Evolutionary conservation across 2,797 vertebrate species (phyloP), one percentile per base, ranked within the genome.

Genomic region (Fratercula arctica): DNA sequence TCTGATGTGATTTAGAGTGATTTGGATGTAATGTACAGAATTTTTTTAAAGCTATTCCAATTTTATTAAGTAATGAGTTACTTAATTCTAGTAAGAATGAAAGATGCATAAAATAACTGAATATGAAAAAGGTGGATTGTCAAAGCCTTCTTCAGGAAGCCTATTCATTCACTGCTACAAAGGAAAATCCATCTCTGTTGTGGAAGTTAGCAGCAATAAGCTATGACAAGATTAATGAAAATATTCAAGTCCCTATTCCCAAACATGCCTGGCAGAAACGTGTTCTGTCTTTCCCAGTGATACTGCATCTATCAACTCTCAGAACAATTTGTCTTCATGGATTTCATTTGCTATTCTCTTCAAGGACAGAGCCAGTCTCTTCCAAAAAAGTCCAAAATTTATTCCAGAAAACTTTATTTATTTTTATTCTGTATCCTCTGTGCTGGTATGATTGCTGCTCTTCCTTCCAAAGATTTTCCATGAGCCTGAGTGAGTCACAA

Each of bases 221-320:
- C 35, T 87, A 82, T 87, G 86, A 95, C 92, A 94, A 97, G 92
- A 95, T 92, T 67, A 94, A 95, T 93, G 92, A 94, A 95, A 96
- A 92, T 92, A 96, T 94, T 94, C 81, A 77, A 85, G 81, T 90
- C 90, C 68, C 90, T 95, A 82, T 94, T 96, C 86, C 81, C 95
- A 85, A 90, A 94, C 74, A 96, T 64, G 86, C 78, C 88, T 95
- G 84, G 81, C 86, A 95, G 92, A 96, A 96, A 93, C 95, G 92
- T 93, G 86, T 94, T 94, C 63, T 93, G 86, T 97, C 95, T 89
- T 89, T 96, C 75, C 84, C 41, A 76, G 77, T 35, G 88, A 87
- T 89, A 69, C 63, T 73, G 70, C 90, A 93, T 75, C 77, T 96
- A 90, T 95, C 88, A 85, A n/a, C 17, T 67, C 89, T 70, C 81